Evolutionary conservation across 1,140 invertebrate species (phyloP).

Genomic region (Nephotettix cincticeps): DNA sequence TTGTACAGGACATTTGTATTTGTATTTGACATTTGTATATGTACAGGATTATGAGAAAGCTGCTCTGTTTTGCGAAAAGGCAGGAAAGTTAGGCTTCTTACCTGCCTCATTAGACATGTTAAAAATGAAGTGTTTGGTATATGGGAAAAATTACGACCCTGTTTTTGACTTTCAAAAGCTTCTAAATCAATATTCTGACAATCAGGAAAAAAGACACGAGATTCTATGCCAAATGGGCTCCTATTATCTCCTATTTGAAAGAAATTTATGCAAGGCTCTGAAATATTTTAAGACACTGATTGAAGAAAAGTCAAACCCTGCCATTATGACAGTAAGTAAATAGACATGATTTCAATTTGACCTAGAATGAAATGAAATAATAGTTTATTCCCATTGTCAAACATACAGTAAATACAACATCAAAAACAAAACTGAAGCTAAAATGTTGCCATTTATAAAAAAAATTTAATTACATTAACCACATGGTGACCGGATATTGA

Average conservation of each 20-base stretch:
- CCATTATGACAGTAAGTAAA: constrained; percentile 4
- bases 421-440: no score
- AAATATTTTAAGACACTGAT: constrained; percentile 1
- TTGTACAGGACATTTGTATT: no score
- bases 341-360: no score
- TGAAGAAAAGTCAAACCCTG: neutral
- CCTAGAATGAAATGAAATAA: no score
- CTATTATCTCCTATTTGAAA: constrained; percentile 9
- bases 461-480: no score
- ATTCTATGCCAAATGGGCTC: constrained; percentile 8
- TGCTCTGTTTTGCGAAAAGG: neutral
- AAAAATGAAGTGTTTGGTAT: neutral
- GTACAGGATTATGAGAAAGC: constrained; percentile 9
- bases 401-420: no score
- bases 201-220: neutral
- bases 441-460: no score
- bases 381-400: no score
- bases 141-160: neutral
- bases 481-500: no score
- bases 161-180: constrained; percentile 5
- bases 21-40: no score
- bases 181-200: neutral
- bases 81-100: neutral
- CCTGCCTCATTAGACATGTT: constrained; percentile 11
- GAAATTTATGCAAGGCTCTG: neutral